Conservation (phyloP, 2,797 vertebrate genomes). For the Xiphorhynchus erythropygius region DNA sequence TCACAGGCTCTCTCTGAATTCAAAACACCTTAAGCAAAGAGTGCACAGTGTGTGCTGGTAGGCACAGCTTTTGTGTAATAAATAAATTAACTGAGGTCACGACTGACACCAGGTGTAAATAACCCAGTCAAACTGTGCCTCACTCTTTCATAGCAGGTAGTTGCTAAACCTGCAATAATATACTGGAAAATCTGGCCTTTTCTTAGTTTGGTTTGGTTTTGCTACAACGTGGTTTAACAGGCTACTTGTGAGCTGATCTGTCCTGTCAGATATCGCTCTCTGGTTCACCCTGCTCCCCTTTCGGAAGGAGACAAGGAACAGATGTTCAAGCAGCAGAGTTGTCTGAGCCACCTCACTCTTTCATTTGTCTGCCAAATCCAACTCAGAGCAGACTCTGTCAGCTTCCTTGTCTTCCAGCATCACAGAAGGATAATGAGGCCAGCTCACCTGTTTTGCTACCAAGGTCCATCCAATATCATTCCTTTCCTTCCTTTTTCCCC, state of each 20-base stretch:
- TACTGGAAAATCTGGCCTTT: not conserved
- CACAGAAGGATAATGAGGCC: not conserved
- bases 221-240: not conserved
- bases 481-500: not conserved
- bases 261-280: not conserved
- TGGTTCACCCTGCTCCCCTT: not conserved
- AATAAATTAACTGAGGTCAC: not conserved
- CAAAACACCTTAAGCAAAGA: not conserved
- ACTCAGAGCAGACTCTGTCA: not conserved
- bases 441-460: not conserved
- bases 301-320: not conserved
- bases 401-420: not conserved
- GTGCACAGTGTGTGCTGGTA: not conserved
- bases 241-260: not conserved
- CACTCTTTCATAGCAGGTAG: not conserved
- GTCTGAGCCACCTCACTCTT: not conserved
- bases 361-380: conserved; percentile 1
- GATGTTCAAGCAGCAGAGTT: not conserved
- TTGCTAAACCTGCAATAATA: not conserved
- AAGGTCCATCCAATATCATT: not conserved
- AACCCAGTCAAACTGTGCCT: not conserved
- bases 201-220: not conserved
- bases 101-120: not conserved
- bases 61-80: not conserved
- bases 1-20: not conserved